Evolutionary conservation across 64 coral and sea anemone genomes (phyloP).

Genomic region (Cladopsammia gracilis): DNA sequence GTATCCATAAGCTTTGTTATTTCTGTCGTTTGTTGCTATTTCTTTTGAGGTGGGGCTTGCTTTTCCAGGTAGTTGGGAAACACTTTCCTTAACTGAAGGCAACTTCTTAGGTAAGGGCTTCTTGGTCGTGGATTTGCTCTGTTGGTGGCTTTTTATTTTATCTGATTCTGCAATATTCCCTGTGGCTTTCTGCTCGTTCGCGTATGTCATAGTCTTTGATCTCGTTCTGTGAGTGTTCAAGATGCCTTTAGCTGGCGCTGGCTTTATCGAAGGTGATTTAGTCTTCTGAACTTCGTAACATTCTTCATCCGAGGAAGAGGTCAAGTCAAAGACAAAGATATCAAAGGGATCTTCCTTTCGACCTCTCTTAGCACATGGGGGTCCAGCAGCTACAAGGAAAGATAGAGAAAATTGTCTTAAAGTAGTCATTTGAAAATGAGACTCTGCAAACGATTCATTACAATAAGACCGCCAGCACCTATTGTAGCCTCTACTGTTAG

Average conservation of each 20-base stretch:
- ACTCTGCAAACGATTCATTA: no score
- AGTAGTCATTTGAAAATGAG: no score
- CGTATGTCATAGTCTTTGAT: not conserved
- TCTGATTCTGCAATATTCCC: not conserved
- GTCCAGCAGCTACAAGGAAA: not conserved
- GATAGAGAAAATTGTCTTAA: not conserved
- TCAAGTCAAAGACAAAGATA: constrained; percentile 68
- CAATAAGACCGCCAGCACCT: no score
- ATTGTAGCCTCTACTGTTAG: no score
- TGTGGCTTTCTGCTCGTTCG: not conserved
- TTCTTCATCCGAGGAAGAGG: constrained; percentile 25
- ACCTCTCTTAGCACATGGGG: not conserved
- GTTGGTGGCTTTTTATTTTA: not conserved
- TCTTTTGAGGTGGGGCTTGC: not conserved
- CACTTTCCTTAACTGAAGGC: not conserved
- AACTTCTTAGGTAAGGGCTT: not conserved
- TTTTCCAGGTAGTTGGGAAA: not conserved
- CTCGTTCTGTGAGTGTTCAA: not conserved
- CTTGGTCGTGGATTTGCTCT: not conserved
- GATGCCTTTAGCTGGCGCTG: not conserved
- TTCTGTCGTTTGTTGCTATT: not conserved
- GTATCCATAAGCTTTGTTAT: not conserved
- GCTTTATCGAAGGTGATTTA: not conserved
- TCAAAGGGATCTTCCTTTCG: constrained; percentile 64
- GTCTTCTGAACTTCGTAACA: not conserved